Evolutionary conservation across 2,113 vertebrate species (phyloP).

Genomic region (Oncorhynchus tshawytscha): DNA sequence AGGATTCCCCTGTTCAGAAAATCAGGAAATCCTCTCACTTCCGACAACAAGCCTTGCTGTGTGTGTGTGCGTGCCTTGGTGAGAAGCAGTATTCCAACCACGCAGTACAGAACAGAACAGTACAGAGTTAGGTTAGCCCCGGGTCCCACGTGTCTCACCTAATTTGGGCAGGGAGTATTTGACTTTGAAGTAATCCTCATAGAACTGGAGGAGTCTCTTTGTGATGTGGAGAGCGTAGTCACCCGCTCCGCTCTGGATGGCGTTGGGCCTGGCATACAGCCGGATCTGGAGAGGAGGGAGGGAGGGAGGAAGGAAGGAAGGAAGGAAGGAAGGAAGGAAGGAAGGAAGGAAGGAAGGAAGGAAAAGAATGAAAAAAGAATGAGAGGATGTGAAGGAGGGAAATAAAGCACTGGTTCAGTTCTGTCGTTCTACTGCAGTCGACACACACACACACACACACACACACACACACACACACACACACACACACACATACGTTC

Average conservation of each 20-base stretch:
- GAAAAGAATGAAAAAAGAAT: not conserved
- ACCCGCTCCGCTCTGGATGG: slow-evolving; percentile 90
- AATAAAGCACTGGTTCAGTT: not conserved
- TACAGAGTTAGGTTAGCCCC: not conserved
- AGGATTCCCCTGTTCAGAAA: too few species aligned
- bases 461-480: too few species aligned
- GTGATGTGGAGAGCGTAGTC: slow-evolving; percentile 97
- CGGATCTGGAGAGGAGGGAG: slow-evolving; percentile 78
- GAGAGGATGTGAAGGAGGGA: not conserved
- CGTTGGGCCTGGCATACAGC: slow-evolving; percentile 91
- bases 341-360: not conserved
- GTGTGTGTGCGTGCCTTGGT: too few species aligned
- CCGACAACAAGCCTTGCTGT: too few species aligned
- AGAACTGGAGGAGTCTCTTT: slow-evolving; percentile 93
- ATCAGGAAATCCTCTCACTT: too few species aligned
- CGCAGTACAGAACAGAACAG: too few species aligned
- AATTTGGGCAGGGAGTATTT: slow-evolving; percentile 98
- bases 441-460: not conserved
- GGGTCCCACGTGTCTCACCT: slow-evolving; percentile 76
- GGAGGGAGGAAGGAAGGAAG: not conserved
- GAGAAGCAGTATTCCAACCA: too few species aligned
- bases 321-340: not conserved
- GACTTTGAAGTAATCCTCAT: slow-evolving; percentile 98
- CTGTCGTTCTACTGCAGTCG: not conserved
- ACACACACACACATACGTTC: not conserved